phyloP scores from a whole-genome alignment of 2,797 vertebrate genomes.

The Halcyon badia region DNA sequence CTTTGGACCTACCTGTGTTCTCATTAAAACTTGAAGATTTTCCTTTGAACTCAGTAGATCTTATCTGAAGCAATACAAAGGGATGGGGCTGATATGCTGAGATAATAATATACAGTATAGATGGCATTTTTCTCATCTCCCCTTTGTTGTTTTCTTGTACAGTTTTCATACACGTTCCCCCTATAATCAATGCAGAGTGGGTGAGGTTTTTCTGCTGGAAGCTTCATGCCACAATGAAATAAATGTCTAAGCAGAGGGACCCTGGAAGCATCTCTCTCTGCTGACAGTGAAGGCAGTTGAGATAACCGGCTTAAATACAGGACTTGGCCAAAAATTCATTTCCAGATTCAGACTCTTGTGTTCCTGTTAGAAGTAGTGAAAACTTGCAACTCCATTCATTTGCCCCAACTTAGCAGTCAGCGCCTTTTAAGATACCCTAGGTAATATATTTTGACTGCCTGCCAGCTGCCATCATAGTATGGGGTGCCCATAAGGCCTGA shows the following conservation, averaged over 20 bases:
- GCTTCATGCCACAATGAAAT: background rate
- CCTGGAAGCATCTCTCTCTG: background rate
- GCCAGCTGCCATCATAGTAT: background rate
- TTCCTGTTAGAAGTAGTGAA: background rate
- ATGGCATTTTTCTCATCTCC: background rate
- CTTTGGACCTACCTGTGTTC: background rate
- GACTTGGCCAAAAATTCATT: background rate
- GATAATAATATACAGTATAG: background rate
- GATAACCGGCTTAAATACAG: background rate
- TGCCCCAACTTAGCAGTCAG: background rate
- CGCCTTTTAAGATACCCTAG: background rate
- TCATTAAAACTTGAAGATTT: background rate
- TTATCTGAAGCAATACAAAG: background rate
- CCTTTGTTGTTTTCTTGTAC: background rate
- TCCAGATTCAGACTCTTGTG: background rate
- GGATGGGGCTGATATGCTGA: background rate
- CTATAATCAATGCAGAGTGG: background rate
- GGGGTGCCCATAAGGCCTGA: background rate
- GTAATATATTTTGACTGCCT: background rate
- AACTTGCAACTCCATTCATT: background rate
- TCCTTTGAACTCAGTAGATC: background rate
- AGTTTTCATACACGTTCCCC: accelerated
- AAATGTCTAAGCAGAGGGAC: background rate
- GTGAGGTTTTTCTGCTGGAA: background rate
- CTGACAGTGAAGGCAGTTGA: background rate